phyloP scores from a whole-genome alignment of 2,797 vertebrate genomes.

The Anguilla anguilla region DNA sequence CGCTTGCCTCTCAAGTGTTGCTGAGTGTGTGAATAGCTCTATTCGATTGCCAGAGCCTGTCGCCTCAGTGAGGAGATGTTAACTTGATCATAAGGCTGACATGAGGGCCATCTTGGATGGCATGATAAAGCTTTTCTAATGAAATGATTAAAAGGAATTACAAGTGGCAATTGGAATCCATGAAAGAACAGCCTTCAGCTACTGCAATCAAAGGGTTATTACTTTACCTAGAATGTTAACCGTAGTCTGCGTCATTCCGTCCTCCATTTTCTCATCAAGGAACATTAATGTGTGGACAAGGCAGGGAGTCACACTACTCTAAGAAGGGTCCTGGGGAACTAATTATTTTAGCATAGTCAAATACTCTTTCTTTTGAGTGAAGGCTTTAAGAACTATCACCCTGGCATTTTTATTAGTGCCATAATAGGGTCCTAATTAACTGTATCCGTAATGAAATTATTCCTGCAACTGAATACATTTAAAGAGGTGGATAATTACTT shows the following conservation, averaged over 20 bases:
- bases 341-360: slow-evolving; percentile 41
- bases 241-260: slow-evolving; percentile 42
- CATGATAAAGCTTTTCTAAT: slow-evolving; percentile 65
- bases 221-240: slow-evolving; percentile 68
- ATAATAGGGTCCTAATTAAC: slow-evolving; percentile 38
- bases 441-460: slow-evolving; percentile 35
- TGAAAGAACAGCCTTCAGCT: slow-evolving; percentile 67
- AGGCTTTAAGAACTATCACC: not conserved
- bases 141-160: slow-evolving; percentile 73
- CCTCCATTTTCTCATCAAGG: slow-evolving; percentile 44
- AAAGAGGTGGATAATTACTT: slow-evolving; percentile 37
- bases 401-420: slow-evolving; percentile 31
- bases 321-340: slow-evolving; percentile 40
- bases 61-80: slow-evolving; percentile 55
- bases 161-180: slow-evolving; percentile 71
- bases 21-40: slow-evolving; percentile 53
- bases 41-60: slow-evolving; percentile 57
- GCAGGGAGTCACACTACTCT: slow-evolving; percentile 50
- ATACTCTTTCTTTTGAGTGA: slow-evolving; percentile 12
- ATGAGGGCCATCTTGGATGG: slow-evolving; percentile 50
- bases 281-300: slow-evolving; percentile 46
- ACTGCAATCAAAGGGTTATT: slow-evolving; percentile 72
- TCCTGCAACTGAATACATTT: slow-evolving; percentile 31
- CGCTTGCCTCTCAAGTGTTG: slow-evolving; percentile 50
- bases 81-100: slow-evolving; percentile 61